Percentiles rank a stretch among this genome's conserved stretches.
Conservation (phyloP, 2,797 vertebrate species). For the Chromobotia macracanthus region DNA sequence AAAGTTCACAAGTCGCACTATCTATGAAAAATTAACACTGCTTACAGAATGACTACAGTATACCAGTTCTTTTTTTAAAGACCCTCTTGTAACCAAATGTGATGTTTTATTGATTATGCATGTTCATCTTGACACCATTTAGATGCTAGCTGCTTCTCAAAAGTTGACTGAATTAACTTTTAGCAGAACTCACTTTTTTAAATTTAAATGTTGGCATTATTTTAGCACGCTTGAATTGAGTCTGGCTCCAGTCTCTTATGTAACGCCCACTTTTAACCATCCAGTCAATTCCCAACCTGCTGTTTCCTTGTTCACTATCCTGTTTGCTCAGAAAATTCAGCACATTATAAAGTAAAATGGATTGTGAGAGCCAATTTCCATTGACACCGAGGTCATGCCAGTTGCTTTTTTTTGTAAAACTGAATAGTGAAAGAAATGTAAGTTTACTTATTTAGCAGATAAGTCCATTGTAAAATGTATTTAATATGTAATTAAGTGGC, state of each 20-base stretch:
- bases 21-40: conserved; percentile 12
- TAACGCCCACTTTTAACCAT: not conserved
- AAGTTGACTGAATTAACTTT: no score
- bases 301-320: no score
- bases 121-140: not conserved
- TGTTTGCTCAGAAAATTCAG: no score
- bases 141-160: not conserved
- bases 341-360: not conserved
- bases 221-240: no score
- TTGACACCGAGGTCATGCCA: not conserved
- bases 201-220: no score
- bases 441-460: not conserved
- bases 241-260: not conserved
- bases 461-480: not conserved
- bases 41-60: no score
- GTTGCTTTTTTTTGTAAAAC: not conserved
- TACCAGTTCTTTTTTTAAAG: not conserved
- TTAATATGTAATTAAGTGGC: not conserved
- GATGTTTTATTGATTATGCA: not conserved
- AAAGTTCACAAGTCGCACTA: not conserved
- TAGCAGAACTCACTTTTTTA: no score
- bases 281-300: not conserved
- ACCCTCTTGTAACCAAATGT: not conserved
- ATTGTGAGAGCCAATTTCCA: not conserved
- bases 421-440: not conserved